Evolutionary conservation across 2,797 vertebrate genomes (phyloP), one percentile per base, ranked within the genome.

Genomic region (Pitangus sulphuratus): DNA sequence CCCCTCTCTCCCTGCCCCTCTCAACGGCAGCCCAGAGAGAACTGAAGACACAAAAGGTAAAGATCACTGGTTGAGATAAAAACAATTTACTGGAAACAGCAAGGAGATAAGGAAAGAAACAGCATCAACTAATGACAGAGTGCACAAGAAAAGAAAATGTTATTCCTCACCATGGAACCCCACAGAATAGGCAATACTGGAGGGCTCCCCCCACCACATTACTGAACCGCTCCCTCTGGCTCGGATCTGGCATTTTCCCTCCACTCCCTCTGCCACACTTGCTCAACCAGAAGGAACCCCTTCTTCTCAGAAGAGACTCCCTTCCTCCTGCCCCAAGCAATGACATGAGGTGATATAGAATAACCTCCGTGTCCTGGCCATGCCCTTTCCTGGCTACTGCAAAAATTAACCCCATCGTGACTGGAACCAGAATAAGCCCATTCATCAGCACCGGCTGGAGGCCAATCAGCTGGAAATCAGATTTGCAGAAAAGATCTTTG

Each of bases 111-210:
- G 16, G 50, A 39, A 35, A 33, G 5, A 14, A 77, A 40, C 1
- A 33, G 20, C 25, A n/a, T 51, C 15, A 42, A 24, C 8, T 44
- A 19, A 19, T 24, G n/a, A 19, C 12, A 57, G 51, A 37, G 44
- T 2, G 26, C 16, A 57, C 18, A 24, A n/a, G 28, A 79, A 50
- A 56, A 56, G 17, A 26, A 68, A 56, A 56, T 24, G 20, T 8
- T 68, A 24, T 24, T 60, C 7, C 11, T 39, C 19, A 4, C 11
- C 16, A 16, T 0, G 0, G 28, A 31, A 47, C 16, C 2, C 3
- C 10, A 14, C 0, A 0, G 9, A 56, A 28, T 1, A n/a, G 62
- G 37, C 8, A 53, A 8, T 58, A 58, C 35, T 60, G 25, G 35
- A 39, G 37, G 35, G 25, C 35, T 60, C 16, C 35, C 25, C 17